Conservation (phyloP, 2,113 vertebrate genomes). For the Salvator merianae region DNA sequence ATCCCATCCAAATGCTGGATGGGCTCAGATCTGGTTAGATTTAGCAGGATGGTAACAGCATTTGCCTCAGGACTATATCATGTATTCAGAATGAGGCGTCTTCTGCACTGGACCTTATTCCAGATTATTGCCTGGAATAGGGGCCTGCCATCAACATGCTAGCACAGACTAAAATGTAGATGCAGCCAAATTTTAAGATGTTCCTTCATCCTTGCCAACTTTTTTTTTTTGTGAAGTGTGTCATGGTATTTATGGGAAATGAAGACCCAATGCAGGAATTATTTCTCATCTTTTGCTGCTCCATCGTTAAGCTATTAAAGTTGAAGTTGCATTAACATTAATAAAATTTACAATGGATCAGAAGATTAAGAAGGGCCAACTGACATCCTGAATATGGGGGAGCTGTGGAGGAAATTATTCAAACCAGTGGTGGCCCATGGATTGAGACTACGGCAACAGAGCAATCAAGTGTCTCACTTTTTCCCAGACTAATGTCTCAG, state of each 20-base stretch:
- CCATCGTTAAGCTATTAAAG: background rate
- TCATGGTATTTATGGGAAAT: background rate
- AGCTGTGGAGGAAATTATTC: too few relatives aligned
- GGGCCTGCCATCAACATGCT: too few relatives aligned
- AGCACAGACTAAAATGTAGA: background rate
- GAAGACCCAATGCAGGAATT: background rate
- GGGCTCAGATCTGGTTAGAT: too few relatives aligned
- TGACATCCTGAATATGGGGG: background rate
- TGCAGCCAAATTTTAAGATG: background rate
- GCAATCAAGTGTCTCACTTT: too few relatives aligned
- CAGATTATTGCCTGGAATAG: too few relatives aligned
- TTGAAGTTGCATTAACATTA: background rate
- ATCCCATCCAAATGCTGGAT: too few relatives aligned
- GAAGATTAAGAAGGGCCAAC: background rate
- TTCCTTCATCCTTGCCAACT: background rate
- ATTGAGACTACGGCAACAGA: too few relatives aligned
- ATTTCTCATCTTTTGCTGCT: background rate
- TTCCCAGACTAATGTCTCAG: too few relatives aligned
- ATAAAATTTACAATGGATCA: background rate
- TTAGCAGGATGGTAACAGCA: too few relatives aligned
- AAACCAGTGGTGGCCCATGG: too few relatives aligned
- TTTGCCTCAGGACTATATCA: too few relatives aligned
- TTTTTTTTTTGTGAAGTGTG: background rate
- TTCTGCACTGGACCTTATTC: background rate
- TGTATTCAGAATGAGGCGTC: too few relatives aligned